These are phyloP conservation scores for Chiroxiphia lanceolata DNA, from an alignment of 2,797 vertebrate genomes.

Conservation along the genomic window DNA sequence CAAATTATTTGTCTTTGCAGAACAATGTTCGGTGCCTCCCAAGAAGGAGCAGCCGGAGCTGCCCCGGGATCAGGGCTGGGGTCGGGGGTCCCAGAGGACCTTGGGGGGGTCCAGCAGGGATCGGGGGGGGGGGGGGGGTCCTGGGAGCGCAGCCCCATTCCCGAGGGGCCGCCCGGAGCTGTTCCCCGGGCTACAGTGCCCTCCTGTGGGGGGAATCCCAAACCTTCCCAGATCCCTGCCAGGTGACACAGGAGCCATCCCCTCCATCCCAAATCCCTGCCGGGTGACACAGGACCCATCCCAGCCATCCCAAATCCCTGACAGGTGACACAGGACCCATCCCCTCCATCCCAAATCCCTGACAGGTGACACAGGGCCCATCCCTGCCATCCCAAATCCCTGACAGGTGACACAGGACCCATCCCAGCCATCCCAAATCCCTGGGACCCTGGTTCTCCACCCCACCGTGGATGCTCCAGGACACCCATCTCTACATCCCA, in stretches of 20 bases:
- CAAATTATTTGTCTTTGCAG: no score
- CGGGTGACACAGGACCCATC: no score
- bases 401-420: no score
- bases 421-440: neutral
- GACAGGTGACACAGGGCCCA: no score
- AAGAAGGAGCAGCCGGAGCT: neutral
- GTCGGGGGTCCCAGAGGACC: neutral
- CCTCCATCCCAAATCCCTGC: no score
- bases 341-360: neutral
- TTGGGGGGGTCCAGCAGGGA: no score
- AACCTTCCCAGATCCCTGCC: no score
- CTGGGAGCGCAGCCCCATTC: neutral
- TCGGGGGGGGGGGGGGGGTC: neutral
- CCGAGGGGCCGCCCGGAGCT: no score
- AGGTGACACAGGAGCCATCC: no score
- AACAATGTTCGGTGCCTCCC: accelerated
- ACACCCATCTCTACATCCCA: neutral
- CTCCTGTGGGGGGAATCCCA: neutral
- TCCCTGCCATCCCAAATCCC: neutral
- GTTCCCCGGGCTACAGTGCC: neutral
- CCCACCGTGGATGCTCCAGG: neutral
- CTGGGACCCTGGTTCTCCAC: neutral
- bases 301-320: neutral
- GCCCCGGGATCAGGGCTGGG: neutral
- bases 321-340: neutral